phyloP scores from a whole-genome alignment of 2,888 invertebrate species.

The Polydrusus tereticollis region DNA sequence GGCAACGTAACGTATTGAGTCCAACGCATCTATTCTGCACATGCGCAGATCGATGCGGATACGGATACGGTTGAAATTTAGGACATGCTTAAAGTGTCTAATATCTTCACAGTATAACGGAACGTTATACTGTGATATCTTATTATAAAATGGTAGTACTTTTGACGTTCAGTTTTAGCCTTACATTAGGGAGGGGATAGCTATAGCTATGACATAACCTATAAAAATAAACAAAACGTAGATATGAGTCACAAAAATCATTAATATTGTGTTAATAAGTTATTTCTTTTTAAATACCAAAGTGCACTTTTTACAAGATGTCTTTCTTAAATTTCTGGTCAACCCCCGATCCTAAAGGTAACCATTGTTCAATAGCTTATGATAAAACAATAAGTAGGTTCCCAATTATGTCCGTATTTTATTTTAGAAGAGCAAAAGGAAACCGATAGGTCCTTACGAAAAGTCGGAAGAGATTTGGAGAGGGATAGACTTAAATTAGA shows the following conservation, averaged over 20 bases:
- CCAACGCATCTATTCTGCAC: too few species aligned
- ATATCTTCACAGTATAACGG: too few species aligned
- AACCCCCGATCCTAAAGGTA: conserved; percentile 67
- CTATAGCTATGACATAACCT: conserved; percentile 24
- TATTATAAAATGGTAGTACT: too few species aligned
- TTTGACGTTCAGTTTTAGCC: too few species aligned
- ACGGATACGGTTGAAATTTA: too few species aligned
- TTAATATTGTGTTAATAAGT: background rate
- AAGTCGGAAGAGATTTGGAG: conserved; percentile 87
- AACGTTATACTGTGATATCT: too few species aligned
- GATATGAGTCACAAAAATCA: conserved; percentile 12
- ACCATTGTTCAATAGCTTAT: background rate
- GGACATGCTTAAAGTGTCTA: too few species aligned
- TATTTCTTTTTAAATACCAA: background rate
- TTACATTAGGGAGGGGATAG: too few species aligned
- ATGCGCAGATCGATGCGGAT: too few species aligned
- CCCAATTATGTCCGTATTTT: background rate
- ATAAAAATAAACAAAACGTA: conserved; percentile 20
- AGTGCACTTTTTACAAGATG: conserved; percentile 23
- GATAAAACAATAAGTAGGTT: background rate
- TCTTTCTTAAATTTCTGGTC: conserved; percentile 60
- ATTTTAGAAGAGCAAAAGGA: conserved; percentile 83
- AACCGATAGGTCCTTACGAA: conserved; percentile 84
- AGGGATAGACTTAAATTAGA: conserved; percentile 86
- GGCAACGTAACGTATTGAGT: too few species aligned